These are phyloP conservation scores for Thomomys bottae DNA, from an alignment of 2,113 vertebrate species.

Conservation along the genomic window DNA sequence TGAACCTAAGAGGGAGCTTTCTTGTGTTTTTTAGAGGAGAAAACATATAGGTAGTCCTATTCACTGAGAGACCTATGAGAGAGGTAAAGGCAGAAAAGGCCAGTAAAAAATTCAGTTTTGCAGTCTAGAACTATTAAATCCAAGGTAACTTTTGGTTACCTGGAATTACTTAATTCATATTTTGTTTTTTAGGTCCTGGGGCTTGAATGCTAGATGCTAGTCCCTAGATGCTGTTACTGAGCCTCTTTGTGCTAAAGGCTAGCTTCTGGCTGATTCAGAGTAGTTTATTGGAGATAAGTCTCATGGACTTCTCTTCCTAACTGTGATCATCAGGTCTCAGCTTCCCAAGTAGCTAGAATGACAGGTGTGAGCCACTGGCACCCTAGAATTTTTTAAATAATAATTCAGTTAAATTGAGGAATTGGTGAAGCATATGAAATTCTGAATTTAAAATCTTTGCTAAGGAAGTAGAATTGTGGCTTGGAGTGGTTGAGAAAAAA, in stretches of 20 bases:
- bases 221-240: no score
- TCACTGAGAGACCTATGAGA: background rate
- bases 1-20: background rate
- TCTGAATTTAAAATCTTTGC: conserved; percentile 14
- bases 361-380: no score
- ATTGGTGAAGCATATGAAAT: conserved; percentile 17
- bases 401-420: conserved; percentile 13
- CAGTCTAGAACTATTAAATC: background rate
- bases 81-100: background rate
- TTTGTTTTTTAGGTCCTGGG: no score
- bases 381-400: background rate
- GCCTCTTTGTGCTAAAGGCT: no score
- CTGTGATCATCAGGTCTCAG: no score
- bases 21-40: background rate
- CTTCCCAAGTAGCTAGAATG: no score
- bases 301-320: no score
- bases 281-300: no score
- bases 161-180: background rate
- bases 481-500: no score
- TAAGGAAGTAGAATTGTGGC: no score
- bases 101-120: background rate
- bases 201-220: no score
- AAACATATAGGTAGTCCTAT: background rate
- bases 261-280: no score
- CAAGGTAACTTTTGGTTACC: background rate